Percentiles rank a stretch among this genome's conserved stretches.
phyloP scores from a whole-genome alignment of 1,140 invertebrate species.

The Trigoniulus corallinus region DNA sequence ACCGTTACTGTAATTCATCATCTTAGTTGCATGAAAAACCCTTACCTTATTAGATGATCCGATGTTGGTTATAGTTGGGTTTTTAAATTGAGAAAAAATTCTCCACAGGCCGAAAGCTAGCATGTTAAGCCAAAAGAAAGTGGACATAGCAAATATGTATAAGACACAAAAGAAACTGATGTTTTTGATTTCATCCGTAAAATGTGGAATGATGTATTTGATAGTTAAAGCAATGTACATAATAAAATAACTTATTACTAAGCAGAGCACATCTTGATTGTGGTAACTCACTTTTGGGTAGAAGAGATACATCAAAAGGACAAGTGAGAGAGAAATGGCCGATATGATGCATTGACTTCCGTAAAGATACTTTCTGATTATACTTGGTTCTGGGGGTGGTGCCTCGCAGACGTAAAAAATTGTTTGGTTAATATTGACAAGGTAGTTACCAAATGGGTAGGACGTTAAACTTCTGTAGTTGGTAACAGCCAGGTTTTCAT shows the following conservation, averaged over 20 bases:
- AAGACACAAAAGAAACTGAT: not conserved
- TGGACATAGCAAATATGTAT: slow-evolving; percentile 20
- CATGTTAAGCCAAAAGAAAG: slow-evolving; percentile 33
- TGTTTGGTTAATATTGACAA: not conserved
- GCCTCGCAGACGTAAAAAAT: not conserved
- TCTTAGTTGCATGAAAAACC: too few species aligned
- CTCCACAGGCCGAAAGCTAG: slow-evolving; percentile 21
- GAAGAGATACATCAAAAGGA: not conserved
- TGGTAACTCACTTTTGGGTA: not conserved
- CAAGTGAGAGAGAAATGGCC: not conserved
- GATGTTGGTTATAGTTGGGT: not conserved
- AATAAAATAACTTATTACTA: not conserved
- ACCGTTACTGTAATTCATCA: too few species aligned
- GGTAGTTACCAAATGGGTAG: not conserved
- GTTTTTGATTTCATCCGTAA: not conserved
- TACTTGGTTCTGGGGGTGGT: not conserved
- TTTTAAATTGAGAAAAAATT: slow-evolving; percentile 11
- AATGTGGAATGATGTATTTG: not conserved
- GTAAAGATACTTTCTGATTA: not conserved
- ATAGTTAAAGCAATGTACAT: not conserved
- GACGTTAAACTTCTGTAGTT: too few species aligned
- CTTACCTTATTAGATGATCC: not conserved
- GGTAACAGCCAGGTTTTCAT: too few species aligned
- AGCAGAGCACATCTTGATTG: not conserved
- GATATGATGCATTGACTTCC: not conserved